Percentiles rank a stretch among this genome's conserved stretches.
Conservation (phyloP, 53 echinoderm and acorn worm species). For the Patiria pectinifera region DNA sequence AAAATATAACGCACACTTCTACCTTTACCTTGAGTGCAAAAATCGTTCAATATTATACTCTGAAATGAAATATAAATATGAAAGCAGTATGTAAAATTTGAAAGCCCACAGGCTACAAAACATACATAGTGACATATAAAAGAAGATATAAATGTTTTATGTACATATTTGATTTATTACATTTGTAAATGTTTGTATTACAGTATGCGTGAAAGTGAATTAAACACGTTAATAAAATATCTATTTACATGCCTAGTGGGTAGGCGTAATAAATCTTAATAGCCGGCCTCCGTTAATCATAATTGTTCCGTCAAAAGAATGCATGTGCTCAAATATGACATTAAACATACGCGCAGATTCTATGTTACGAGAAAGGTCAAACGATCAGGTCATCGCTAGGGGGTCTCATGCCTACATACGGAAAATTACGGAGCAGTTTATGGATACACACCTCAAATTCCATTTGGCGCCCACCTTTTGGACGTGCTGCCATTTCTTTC, state of each 20-base stretch:
- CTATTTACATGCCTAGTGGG: not conserved
- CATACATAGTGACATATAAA: not conserved
- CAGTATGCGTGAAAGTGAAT: not conserved
- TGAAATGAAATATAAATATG: no score
- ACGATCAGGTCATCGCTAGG: constrained; percentile 23
- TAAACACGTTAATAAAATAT: constrained; percentile 6
- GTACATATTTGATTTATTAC: not conserved
- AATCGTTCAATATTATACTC: no score
- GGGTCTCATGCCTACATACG: not conserved
- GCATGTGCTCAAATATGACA: constrained; percentile 15
- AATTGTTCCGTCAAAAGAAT: constrained; percentile 14
- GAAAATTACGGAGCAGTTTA: not conserved
- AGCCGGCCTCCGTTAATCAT: constrained; percentile 11
- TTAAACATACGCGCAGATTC: constrained; percentile 11
- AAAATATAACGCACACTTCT: no score
- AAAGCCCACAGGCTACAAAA: not conserved
- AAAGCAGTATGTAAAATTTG: not conserved
- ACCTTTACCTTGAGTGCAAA: no score
- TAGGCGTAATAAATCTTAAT: constrained; percentile 37
- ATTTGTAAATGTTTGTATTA: constrained; percentile 34
- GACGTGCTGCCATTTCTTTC: not conserved
- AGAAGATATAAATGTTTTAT: not conserved
- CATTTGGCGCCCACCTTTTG: not conserved
- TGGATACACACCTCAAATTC: constrained; percentile 31
- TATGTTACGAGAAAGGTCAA: constrained; percentile 27